A percentile compares a stretch with the other conserved stretches of the same genome.
phyloP scores from a whole-genome alignment of 2,888 invertebrate genomes.

The Trissolcus japonicus region DNA sequence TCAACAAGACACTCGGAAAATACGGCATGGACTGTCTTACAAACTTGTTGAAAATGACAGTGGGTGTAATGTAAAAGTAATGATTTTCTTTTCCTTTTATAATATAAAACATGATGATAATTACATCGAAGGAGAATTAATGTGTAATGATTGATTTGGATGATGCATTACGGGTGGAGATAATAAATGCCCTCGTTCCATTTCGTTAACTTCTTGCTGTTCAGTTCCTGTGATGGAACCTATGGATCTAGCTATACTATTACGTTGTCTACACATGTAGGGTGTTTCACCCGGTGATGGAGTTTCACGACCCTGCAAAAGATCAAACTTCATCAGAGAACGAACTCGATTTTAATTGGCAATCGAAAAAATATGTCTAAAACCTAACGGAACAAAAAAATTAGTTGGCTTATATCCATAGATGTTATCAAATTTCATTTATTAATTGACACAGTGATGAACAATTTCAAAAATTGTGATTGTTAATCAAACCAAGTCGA shows the following conservation, averaged over 20 bases:
- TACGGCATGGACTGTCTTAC: slow-evolving; percentile 17
- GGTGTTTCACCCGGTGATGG: slow-evolving; percentile 89
- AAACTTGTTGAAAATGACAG: slow-evolving; percentile 15
- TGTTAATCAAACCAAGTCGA: slow-evolving; percentile 58
- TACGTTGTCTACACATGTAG: slow-evolving; percentile 88
- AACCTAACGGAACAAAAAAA: too few species aligned
- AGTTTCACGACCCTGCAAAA: slow-evolving; percentile 79
- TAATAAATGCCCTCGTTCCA: slow-evolving; percentile 74
- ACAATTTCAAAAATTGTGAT: neutral
- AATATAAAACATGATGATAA: slow-evolving; percentile 14
- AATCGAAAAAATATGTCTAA: too few species aligned
- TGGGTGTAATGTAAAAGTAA: slow-evolving; percentile 8
- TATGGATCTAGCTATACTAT: slow-evolving; percentile 79
- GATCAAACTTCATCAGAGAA: too few species aligned
- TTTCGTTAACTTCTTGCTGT: slow-evolving; percentile 74
- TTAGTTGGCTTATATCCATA: too few species aligned
- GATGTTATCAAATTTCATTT: too few species aligned
- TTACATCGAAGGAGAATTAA: slow-evolving; percentile 65
- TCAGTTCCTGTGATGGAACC: slow-evolving; percentile 66
- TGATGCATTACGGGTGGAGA: slow-evolving; percentile 68
- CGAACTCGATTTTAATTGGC: too few species aligned
- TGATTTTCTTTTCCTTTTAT: neutral
- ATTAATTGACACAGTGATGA: neutral
- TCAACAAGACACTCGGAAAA: slow-evolving; percentile 34
- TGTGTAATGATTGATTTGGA: slow-evolving; percentile 67